phyloP scores from a whole-genome alignment of 2,888 invertebrate species.

The Drosophila mulleri region DNA sequence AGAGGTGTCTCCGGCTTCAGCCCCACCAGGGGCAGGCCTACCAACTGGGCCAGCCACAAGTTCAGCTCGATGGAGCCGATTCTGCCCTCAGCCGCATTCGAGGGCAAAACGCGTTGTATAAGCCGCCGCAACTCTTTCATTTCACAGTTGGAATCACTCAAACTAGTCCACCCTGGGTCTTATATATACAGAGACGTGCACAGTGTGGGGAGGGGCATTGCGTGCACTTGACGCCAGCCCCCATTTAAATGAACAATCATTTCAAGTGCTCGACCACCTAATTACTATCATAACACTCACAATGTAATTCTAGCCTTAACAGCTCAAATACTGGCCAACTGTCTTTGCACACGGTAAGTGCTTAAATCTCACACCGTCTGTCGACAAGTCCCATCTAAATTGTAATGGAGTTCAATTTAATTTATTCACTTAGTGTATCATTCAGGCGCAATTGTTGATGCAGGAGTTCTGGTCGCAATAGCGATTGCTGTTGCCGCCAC shows the following conservation, averaged over 20 bases:
- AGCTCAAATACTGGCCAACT: not conserved
- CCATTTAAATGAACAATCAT: constrained; percentile 31
- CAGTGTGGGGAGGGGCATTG: not conserved
- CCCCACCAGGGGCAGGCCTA: constrained; percentile 68
- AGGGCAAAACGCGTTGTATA: constrained; percentile 49
- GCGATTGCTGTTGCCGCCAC: constrained; percentile 28
- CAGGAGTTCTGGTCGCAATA: not conserved
- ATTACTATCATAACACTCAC: constrained; percentile 13
- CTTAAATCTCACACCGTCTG: not conserved
- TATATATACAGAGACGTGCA: not conserved
- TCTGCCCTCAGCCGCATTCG: constrained; percentile 61
- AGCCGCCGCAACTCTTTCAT: constrained; percentile 44
- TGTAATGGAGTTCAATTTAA: not conserved
- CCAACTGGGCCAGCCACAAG: constrained; percentile 67
- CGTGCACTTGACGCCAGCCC: constrained; percentile 31
- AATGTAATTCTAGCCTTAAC: constrained; percentile 2
- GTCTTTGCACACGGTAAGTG: not conserved
- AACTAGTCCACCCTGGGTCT: not conserved
- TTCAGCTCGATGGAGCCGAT: constrained; percentile 76
- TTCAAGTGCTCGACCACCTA: constrained; percentile 19
- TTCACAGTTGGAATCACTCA: not conserved
- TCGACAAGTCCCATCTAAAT: not conserved
- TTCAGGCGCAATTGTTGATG: not conserved
- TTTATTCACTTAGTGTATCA: not conserved
- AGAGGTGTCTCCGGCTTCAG: constrained; percentile 52